phyloP scores from a whole-genome alignment of 2,797 vertebrate genomes.

The Melanotaenia parkinsoni region DNA sequence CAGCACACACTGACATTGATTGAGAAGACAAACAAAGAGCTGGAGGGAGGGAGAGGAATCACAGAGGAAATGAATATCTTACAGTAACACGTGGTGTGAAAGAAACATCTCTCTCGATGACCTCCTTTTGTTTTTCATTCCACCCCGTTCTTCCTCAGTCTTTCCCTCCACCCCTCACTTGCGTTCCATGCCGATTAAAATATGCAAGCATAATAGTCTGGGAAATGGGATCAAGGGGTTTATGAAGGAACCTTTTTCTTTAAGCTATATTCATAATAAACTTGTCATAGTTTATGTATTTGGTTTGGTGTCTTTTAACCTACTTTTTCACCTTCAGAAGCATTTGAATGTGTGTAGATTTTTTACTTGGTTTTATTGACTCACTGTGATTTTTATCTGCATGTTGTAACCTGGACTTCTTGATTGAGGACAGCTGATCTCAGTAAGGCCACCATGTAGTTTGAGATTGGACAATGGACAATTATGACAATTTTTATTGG shows the following conservation, averaged over 20 bases:
- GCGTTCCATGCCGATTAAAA: conserved; percentile 68
- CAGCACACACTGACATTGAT: conserved; percentile 67
- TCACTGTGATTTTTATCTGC: too few species aligned
- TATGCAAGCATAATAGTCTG: conserved; percentile 75
- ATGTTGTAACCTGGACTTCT: too few species aligned
- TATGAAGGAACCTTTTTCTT: conserved; percentile 28
- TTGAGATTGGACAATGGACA: too few species aligned
- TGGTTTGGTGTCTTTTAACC: too few species aligned
- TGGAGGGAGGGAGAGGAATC: conserved; percentile 59
- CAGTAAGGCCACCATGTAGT: too few species aligned
- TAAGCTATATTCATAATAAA: too few species aligned
- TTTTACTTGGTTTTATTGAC: too few species aligned
- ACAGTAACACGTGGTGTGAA: conserved; percentile 78
- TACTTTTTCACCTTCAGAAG: too few species aligned
- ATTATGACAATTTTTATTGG: too few species aligned
- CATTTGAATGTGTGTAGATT: too few species aligned
- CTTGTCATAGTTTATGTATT: too few species aligned
- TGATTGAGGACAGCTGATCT: too few species aligned
- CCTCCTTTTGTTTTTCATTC: conserved; percentile 78
- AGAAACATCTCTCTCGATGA: conserved; percentile 74
- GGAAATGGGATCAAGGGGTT: conserved; percentile 71
- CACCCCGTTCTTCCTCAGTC: conserved; percentile 36
- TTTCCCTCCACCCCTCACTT: conserved; percentile 58
- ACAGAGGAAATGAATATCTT: conserved; percentile 79
- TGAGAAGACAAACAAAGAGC: conserved; percentile 75